Evolutionary conservation across 2,113 vertebrate genomes (phyloP), one percentile per base, ranked within the genome.

Genomic region (Struthio camelus): DNA sequence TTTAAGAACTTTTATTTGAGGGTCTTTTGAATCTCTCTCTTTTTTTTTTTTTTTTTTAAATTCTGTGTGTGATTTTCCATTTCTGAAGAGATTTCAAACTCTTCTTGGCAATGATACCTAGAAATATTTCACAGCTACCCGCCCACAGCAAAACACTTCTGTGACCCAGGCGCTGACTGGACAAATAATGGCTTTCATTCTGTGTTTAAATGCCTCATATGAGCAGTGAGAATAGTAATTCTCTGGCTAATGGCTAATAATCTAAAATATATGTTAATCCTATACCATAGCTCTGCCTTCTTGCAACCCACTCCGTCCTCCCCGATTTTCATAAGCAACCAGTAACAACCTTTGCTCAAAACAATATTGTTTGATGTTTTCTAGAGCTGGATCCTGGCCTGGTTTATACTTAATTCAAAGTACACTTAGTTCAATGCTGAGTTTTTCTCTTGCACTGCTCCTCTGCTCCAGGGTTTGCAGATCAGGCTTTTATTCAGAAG

Each of bases 101-200:
- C 78, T 85, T 82, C 66, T 89, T 93, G 85, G 80, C 75, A 91
- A 54, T 22, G 62, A 48, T 11, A 91, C 4, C 14, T 32, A 87
- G 75, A 89, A 95, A 77, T 77, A 89, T 87, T 87, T 97, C 87
- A 51, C 94, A 91, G 73, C 80, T 93, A 70, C 62, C 54, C n/a
- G 0, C 81, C 51, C 64, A 95, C 85, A 59, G 62, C 27, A n/a
- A 80, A 89, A 70, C 51, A 70, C 54, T 83, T 14, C 23, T 66
- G 66, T 83, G 91, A 89, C 81, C 76, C 71, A 89, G 46, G 30
- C 1, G 6, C 40, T 94, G 87, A 93, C 40, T 92, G 94, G 81
- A 80, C 12, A 76, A 40, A 81, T 56, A 82, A 80, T 22, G 19
- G 14, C 5, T 76, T 93, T 81, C 67, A 56, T 61, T 95, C 90